Base-by-base conservation (phyloP, 2,888 invertebrate genomes). In the Drosophila suboccidentalis region DNA sequence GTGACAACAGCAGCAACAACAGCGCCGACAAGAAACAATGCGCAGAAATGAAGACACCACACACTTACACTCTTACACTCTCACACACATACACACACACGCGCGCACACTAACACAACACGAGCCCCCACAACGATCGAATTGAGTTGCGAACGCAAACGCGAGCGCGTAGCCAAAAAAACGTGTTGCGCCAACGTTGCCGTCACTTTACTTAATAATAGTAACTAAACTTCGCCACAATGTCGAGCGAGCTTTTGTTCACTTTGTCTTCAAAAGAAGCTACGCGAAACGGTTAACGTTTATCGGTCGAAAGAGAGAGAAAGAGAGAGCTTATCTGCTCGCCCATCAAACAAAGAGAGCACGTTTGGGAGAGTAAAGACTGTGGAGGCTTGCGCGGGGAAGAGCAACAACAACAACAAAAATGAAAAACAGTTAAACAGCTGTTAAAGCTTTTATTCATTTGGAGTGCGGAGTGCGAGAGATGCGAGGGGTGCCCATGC, bases 151-250 rank as follows among this genome's bases (percentile, higher is more conserved):
- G 67, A 75, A 49, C 70, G 61, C 36, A 22, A 58, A 47, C 46
- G 63, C 78, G 62, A 68, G 65, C 79, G 82, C 80, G 75, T 54
- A 71, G 69, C 68, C 50, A 57, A 78, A 76, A 22, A 81, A 61
- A 64, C 59, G 64, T 58, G 84, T 75, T 87, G 76, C 87, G 76
- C 70, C 75, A 73, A 72, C 82, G 78, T 82, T 66, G 78, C 83
- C 89, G 81, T 69, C 78, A 78, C 83, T 90, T 86, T 87, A 78
- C 79, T 89, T 91, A 91, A 90, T 91, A 90, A 86, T 87, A 87
- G 80, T 91, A 90, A 91, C 88, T 84, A 82, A 89, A 89, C 54
- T 63, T 64, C 47, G 50, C 17, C 34, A 61, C 44, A 54, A 62
- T 60, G 62, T 51, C 59, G 38, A 70, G 36, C 29, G 29, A 75